Conservation (phyloP, 2,797 vertebrate species). For the Tapirus indicus region DNA sequence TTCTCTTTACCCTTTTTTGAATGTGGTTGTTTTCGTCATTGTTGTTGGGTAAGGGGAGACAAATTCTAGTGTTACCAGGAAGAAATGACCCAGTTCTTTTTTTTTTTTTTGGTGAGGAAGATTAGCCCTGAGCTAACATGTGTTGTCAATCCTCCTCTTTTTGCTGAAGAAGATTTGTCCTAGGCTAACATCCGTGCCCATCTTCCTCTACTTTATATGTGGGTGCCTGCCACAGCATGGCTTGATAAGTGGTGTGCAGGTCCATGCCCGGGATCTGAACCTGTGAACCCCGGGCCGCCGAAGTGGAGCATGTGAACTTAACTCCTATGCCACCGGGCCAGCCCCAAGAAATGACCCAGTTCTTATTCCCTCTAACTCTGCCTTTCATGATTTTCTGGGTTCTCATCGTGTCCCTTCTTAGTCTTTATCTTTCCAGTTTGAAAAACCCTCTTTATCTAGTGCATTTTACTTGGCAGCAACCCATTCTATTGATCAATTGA, state of each 20-base stretch:
- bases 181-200: no score
- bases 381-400: slow-evolving; percentile 21
- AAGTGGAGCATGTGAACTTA: no score
- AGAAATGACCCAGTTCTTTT: background rate
- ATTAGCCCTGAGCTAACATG: no score
- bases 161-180: no score
- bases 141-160: no score
- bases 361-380: background rate
- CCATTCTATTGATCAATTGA: background rate
- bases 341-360: background rate
- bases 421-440: background rate
- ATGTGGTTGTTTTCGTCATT: background rate
- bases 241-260: no score
- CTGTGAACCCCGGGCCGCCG: no score
- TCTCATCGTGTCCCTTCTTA: background rate
- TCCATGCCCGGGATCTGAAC: no score
- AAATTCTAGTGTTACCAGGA: background rate
- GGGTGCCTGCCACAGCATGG: no score
- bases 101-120: no score
- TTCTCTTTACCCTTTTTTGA: background rate
- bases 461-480: slow-evolving; percentile 5
- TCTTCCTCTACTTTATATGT: no score
- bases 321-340: no score
- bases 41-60: background rate
- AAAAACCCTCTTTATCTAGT: slow-evolving; percentile 52